Conservation (phyloP, 2,113 vertebrate species). For the Mugil cephalus region DNA sequence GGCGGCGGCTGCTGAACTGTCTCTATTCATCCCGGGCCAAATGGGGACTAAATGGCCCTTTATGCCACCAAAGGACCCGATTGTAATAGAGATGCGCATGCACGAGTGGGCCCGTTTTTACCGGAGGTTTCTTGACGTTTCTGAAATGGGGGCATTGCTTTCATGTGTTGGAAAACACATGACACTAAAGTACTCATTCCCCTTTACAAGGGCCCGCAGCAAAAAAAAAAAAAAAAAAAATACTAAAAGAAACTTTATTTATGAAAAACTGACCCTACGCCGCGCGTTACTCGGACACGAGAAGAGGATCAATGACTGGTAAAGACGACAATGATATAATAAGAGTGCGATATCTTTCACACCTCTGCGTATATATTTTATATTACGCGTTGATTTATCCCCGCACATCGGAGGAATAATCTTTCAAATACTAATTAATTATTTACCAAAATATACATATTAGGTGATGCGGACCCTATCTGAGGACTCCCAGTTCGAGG, state of each 20-base stretch:
- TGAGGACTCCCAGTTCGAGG: not conserved
- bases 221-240: no score
- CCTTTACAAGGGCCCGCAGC: not conserved
- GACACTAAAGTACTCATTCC: not conserved
- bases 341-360: no score
- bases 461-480: not conserved
- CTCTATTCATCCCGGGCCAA: conserved; percentile 80
- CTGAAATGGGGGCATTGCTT: conserved; percentile 53
- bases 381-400: no score
- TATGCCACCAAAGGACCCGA: conserved; percentile 74
- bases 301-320: no score
- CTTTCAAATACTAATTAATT: not conserved
- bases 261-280: no score
- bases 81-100: conserved; percentile 72
- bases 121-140: conserved; percentile 57
- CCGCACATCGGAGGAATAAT: no score
- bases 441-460: not conserved
- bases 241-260: not conserved
- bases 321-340: no score
- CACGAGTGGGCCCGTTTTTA: conserved; percentile 60
- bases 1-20: conserved; percentile 88
- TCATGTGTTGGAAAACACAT: conserved; percentile 59
- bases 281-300: no score
- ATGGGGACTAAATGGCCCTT: conserved; percentile 80
- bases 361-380: no score